Percentiles rank a stretch among this genome's conserved stretches.
phyloP scores from a whole-genome alignment of 2,888 invertebrate species.

The Listrodromus nycthemerus region DNA sequence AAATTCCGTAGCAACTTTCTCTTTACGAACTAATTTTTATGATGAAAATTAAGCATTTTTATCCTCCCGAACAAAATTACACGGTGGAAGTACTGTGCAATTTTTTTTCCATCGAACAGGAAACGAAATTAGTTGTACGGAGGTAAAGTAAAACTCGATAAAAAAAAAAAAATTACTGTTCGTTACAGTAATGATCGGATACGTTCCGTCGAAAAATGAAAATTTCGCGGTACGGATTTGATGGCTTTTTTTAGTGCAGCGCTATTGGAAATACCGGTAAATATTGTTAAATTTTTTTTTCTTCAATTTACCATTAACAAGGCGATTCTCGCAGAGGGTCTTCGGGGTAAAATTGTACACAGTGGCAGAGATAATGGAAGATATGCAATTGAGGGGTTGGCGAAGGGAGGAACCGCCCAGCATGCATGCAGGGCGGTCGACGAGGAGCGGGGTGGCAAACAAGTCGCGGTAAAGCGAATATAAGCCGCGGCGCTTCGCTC shows the following conservation, averaged over 20 bases:
- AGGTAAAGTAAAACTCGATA: not conserved
- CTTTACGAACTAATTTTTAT: too few species aligned
- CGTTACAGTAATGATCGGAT: too few species aligned
- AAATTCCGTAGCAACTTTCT: too few species aligned
- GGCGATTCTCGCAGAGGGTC: not conserved
- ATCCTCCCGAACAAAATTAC: too few species aligned
- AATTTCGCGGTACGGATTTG: too few species aligned
- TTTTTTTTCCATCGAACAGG: not conserved
- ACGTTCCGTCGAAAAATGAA: too few species aligned
- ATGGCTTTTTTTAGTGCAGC: too few species aligned
- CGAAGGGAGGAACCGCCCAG: constrained; percentile 8
- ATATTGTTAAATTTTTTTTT: too few species aligned
- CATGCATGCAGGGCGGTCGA: constrained; percentile 12
- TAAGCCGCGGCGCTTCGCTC: constrained; percentile 17
- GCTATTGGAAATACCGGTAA: too few species aligned
- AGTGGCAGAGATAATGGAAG: constrained; percentile 41
- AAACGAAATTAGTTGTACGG: not conserved
- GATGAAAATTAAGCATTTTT: too few species aligned
- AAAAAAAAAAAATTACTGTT: too few species aligned
- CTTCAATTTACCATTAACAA: not conserved
- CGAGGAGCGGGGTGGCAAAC: constrained; percentile 39
- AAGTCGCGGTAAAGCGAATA: constrained; percentile 48
- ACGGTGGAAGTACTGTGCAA: too few species aligned
- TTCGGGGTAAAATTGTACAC: constrained; percentile 50
- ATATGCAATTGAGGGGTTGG: constrained; percentile 33